Evolutionary conservation across 2,888 invertebrate species (phyloP).

Genomic region (Drosophila borborema): DNA sequence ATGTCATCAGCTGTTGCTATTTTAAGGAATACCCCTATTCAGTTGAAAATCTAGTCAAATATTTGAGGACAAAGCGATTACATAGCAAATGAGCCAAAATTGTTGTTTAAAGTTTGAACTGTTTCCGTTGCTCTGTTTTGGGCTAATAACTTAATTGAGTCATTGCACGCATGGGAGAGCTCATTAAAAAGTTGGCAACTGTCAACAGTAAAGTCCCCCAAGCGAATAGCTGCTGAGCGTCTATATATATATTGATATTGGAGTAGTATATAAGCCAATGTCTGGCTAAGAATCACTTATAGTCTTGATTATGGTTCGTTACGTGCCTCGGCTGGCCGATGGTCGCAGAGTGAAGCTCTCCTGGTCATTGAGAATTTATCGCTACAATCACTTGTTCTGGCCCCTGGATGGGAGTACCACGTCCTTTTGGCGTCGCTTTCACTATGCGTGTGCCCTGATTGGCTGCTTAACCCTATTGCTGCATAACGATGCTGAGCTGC

Average conservation of each 20-base stretch:
- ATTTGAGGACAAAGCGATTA: slow-evolving; percentile 55
- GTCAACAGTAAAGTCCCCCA: slow-evolving; percentile 13
- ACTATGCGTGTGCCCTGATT: slow-evolving; percentile 45
- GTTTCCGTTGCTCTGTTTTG: slow-evolving; percentile 35
- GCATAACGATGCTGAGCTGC: slow-evolving; percentile 70
- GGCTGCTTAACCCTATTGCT: slow-evolving; percentile 51
- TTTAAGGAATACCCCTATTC: not conserved
- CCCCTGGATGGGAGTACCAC: slow-evolving; percentile 65
- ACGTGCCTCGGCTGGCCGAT: slow-evolving; percentile 66
- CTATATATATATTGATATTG: not conserved
- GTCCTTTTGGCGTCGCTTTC: slow-evolving; percentile 32
- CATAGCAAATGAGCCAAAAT: slow-evolving; percentile 50
- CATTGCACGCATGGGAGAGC: slow-evolving; percentile 65
- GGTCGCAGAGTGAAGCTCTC: slow-evolving; percentile 63
- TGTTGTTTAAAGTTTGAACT: slow-evolving; percentile 61
- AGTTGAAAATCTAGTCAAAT: slow-evolving; percentile 41
- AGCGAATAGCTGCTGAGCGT: not conserved
- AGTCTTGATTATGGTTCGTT: slow-evolving; percentile 64
- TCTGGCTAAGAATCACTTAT: slow-evolving; percentile 7
- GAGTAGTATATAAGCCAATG: slow-evolving; percentile 44
- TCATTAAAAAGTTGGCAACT: slow-evolving; percentile 68
- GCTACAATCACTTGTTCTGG: slow-evolving; percentile 75
- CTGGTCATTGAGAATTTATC: slow-evolving; percentile 66
- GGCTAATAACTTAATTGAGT: slow-evolving; percentile 75
- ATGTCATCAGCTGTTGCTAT: not conserved